Evolutionary conservation across 2,797 vertebrate species (phyloP).

Genomic region (Holocentrus rufus): DNA sequence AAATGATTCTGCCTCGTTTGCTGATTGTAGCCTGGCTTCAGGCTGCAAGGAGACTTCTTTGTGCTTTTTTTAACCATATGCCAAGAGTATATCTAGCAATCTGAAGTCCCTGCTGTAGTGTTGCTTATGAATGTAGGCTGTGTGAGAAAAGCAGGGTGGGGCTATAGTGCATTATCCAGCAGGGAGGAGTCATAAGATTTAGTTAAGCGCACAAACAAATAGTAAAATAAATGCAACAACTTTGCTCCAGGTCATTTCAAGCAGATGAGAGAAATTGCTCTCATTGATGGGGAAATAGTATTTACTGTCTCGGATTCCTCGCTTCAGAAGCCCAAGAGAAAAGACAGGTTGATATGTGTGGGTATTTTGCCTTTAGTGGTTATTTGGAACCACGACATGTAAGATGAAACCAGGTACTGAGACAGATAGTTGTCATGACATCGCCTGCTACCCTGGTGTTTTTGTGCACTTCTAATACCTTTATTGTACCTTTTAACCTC

Average conservation of each 20-base stretch:
- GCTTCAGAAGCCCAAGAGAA: conserved; percentile 2
- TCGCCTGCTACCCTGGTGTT: conserved; percentile 37
- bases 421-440: conserved; percentile 41
- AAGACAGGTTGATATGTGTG: not conserved
- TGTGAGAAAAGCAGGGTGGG: conserved; percentile 33
- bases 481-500: not conserved
- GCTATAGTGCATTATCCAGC: conserved; percentile 33
- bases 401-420: conserved; percentile 22
- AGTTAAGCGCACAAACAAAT: conserved; percentile 20
- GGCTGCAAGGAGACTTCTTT: conserved; percentile 18
- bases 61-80: conserved; percentile 22
- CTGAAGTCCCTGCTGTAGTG: conserved; percentile 26
- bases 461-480: conserved; percentile 5
- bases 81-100: conserved; percentile 31
- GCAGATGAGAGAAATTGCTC: conserved; percentile 40
- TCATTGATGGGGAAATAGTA: conserved; percentile 31
- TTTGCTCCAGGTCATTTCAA: conserved; percentile 32
- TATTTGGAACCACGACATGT: conserved; percentile 11
- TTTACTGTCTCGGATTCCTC: conserved; percentile 20
- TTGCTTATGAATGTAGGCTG: conserved; percentile 29
- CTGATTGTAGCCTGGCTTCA: conserved; percentile 30
- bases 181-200: conserved; percentile 25
- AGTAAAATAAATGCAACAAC: conserved; percentile 31
- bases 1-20: conserved; percentile 38
- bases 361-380: conserved; percentile 7